phyloP scores from a whole-genome alignment of 2,797 vertebrate species.

The Poeciliopsis gracilis region DNA sequence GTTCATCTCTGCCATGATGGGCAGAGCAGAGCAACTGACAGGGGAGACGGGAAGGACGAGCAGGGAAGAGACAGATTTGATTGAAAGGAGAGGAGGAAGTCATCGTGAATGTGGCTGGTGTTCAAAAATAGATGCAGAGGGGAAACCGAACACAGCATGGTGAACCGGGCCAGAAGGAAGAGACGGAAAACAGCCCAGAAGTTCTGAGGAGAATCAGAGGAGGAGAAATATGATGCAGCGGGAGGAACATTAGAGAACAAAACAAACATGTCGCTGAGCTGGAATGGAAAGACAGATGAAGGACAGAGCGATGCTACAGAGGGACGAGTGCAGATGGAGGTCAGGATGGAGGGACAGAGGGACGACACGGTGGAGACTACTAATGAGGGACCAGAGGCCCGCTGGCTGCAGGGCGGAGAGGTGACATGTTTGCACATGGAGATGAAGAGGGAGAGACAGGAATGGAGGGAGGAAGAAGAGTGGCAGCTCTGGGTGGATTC shows the following conservation, averaged over 20 bases:
- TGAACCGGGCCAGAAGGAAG: not conserved
- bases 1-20: slow-evolving; percentile 26
- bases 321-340: slow-evolving; percentile 19
- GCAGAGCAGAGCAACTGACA: slow-evolving; percentile 11
- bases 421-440: not conserved
- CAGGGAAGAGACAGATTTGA: slow-evolving; percentile 5
- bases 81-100: slow-evolving; percentile 8
- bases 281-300: slow-evolving; percentile 31
- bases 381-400: slow-evolving; percentile 19
- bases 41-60: slow-evolving; percentile 40
- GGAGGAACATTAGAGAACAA: slow-evolving; percentile 12
- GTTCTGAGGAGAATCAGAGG: not conserved
- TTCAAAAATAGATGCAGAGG: slow-evolving; percentile 18
- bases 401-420: slow-evolving; percentile 3
- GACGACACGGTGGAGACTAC: slow-evolving; percentile 15
- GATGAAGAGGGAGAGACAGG: not conserved
- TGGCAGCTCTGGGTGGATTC: not conserved
- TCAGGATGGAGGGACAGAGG: slow-evolving; percentile 13
- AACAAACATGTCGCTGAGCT: slow-evolving; percentile 18
- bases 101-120: not conserved
- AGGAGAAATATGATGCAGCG: slow-evolving; percentile 4
- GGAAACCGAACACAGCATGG: slow-evolving; percentile 1
- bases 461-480: not conserved
- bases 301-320: slow-evolving; percentile 10
- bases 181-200: not conserved